Conservation (phyloP, 2,113 vertebrate species). For the Anguilla japonica region DNA sequence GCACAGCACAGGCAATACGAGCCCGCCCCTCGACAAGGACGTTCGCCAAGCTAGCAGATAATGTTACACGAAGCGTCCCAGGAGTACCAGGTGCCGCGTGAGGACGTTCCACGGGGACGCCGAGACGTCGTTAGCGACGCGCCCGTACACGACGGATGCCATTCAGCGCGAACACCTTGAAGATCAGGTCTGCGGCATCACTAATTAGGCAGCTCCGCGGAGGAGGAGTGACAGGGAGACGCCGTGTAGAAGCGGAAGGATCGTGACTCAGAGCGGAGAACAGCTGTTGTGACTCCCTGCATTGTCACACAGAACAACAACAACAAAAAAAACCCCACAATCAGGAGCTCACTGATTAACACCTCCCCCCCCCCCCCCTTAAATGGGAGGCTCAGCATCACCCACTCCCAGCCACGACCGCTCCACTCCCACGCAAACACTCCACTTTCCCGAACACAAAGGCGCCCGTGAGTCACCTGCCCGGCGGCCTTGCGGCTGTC, state of each 20-base stretch:
- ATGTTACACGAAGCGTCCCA: not conserved
- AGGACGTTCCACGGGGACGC: not conserved
- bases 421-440: not conserved
- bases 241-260: not conserved
- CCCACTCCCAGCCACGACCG: not conserved
- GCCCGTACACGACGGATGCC: not conserved
- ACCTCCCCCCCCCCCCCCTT: not conserved
- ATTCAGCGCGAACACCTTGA: not conserved
- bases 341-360: not conserved
- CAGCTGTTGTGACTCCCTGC: not conserved
- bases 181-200: constrained; percentile 9
- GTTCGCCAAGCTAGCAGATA: not conserved
- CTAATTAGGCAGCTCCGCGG: not conserved
- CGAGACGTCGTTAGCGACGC: not conserved
- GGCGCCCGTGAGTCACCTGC: not conserved
- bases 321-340: not conserved
- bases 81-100: not conserved
- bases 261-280: not conserved
- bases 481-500: not conserved
- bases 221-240: not conserved
- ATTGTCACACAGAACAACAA: not conserved
- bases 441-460: not conserved
- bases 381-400: not conserved
- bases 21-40: not conserved
- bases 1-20: too few species aligned